Conservation (phyloP, 2,888 invertebrate species). For the Muschampia plurimacula region DNA sequence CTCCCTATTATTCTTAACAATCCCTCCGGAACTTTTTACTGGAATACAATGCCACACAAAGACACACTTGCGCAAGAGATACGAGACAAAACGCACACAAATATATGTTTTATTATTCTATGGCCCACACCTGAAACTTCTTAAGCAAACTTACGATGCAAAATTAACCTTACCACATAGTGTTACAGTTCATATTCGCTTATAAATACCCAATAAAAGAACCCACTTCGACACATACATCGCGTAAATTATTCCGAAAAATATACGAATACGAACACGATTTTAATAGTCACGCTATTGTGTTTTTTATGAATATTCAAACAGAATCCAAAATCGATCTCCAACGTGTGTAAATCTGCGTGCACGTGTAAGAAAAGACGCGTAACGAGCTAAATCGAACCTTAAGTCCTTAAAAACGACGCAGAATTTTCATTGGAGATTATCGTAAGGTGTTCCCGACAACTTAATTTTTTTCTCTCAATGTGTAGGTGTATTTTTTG, state of each 20-base stretch:
- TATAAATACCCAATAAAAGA: not conserved
- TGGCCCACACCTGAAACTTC: slow-evolving; percentile 42
- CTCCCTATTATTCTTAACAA: not conserved
- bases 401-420: slow-evolving; percentile 23
- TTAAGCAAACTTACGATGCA: not conserved
- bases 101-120: slow-evolving; percentile 30
- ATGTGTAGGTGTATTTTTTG: slow-evolving; percentile 54
- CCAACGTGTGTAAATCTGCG: not conserved
- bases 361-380: slow-evolving; percentile 16
- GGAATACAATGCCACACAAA: slow-evolving; percentile 25
- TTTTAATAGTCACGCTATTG: not conserved
- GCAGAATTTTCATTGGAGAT: slow-evolving; percentile 17
- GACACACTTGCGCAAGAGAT: slow-evolving; percentile 41
- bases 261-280: slow-evolving; percentile 19
- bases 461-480: slow-evolving; percentile 50
- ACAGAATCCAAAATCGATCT: slow-evolving; percentile 13
- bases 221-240: slow-evolving; percentile 10
- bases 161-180: not conserved
- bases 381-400: slow-evolving; percentile 39
- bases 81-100: slow-evolving; percentile 30
- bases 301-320: not conserved
- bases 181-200: slow-evolving; percentile 10
- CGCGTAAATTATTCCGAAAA: slow-evolving; percentile 24
- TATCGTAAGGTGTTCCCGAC: slow-evolving; percentile 47
- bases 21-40: slow-evolving; percentile 12